These are phyloP conservation scores for Biston betularia DNA, from an alignment of 2,888 invertebrate genomes.

Conservation along the genomic window DNA sequence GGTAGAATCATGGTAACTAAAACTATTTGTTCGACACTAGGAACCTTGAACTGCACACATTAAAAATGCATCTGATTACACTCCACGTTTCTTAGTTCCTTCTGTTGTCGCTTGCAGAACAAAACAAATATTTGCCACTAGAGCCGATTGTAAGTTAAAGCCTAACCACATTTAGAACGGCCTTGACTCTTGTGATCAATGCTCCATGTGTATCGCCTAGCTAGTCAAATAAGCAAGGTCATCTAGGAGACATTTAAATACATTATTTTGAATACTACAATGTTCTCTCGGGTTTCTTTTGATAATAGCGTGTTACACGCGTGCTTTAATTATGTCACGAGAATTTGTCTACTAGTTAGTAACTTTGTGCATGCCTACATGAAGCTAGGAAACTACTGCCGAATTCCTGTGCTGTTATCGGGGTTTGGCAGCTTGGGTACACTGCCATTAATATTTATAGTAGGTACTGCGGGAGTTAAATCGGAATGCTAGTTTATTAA, in stretches of 20 bases:
- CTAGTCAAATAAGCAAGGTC: constrained; percentile 41
- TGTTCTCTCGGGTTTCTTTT: not conserved
- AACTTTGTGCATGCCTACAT: not conserved
- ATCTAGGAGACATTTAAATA: constrained; percentile 28
- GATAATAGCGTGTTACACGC: not conserved
- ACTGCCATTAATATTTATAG: constrained; percentile 6
- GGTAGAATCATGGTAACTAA: constrained; percentile 53
- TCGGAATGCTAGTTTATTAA: constrained; percentile 6
- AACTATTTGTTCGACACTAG: constrained; percentile 48
- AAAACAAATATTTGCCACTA: constrained; percentile 9
- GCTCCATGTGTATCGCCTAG: constrained; percentile 36
- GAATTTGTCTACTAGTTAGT: not conserved
- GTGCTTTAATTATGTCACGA: not conserved
- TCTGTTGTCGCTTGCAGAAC: not conserved
- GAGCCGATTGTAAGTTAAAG: constrained; percentile 20
- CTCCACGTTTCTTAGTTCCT: constrained; percentile 29
- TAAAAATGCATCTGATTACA: constrained; percentile 47
- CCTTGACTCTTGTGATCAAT: constrained; percentile 43
- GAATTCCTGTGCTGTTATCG: not conserved
- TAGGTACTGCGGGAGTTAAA: not conserved
- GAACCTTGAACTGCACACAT: constrained; percentile 62
- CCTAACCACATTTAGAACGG: constrained; percentile 35
- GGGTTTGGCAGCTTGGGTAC: not conserved
- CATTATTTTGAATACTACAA: constrained; percentile 11
- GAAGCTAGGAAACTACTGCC: not conserved